Conservation (phyloP, 2,113 vertebrate genomes). For the Cephalopterus ornatus region DNA sequence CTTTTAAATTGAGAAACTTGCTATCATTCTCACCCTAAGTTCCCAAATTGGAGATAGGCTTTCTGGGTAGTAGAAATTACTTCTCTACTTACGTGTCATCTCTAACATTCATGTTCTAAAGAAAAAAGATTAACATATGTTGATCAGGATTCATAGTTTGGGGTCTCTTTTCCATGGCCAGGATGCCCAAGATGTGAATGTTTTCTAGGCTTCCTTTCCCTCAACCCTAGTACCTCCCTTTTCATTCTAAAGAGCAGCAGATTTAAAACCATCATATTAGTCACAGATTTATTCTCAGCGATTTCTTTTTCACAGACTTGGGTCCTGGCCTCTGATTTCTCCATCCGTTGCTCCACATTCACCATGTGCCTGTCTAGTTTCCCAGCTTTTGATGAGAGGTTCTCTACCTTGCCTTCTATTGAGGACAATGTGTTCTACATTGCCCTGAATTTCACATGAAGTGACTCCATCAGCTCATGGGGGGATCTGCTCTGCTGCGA, state of each 20-base stretch:
- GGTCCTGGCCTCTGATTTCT: slow-evolving; percentile 81
- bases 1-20: not conserved
- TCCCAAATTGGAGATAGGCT: slow-evolving; percentile 34
- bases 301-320: slow-evolving; percentile 84
- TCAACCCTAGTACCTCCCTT: slow-evolving; percentile 59
- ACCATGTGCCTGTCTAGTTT: slow-evolving; percentile 81
- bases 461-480: slow-evolving; percentile 76
- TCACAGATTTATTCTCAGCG: slow-evolving; percentile 81
- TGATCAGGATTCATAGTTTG: slow-evolving; percentile 52
- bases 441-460: slow-evolving; percentile 77
- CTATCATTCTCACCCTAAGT: slow-evolving; percentile 9
- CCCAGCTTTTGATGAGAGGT: slow-evolving; percentile 79
- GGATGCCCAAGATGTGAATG: slow-evolving; percentile 63
- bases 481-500: slow-evolving; percentile 75
- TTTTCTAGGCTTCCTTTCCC: slow-evolving; percentile 66
- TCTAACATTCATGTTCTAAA: slow-evolving; percentile 36
- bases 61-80: slow-evolving; percentile 21
- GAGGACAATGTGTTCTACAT: slow-evolving; percentile 79
- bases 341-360: slow-evolving; percentile 79
- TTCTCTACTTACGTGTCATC: slow-evolving; percentile 20
- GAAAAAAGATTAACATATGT: not conserved
- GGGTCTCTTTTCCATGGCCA: slow-evolving; percentile 59
- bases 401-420: slow-evolving; percentile 80
- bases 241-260: slow-evolving; percentile 76
- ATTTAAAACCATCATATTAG: slow-evolving; percentile 70